These are phyloP conservation scores for Cossypha polioptera DNA, from an alignment of 2,797 vertebrate genomes.

Conservation along the genomic window DNA sequence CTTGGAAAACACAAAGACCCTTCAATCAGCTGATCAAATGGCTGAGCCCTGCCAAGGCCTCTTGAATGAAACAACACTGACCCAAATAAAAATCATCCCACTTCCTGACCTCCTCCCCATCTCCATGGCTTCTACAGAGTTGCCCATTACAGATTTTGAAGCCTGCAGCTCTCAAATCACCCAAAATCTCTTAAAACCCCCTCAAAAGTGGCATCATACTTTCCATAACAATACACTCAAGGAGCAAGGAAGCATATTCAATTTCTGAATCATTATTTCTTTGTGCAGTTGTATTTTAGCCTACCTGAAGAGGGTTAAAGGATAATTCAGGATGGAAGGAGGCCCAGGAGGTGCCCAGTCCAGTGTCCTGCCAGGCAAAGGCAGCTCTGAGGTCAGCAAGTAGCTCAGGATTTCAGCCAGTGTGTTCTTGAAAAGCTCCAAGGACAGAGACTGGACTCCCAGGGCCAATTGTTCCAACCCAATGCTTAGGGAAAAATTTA, in stretches of 20 bases:
- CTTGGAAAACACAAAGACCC: background rate
- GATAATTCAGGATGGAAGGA: background rate
- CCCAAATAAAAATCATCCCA: background rate
- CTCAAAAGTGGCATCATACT: background rate
- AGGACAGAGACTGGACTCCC: background rate
- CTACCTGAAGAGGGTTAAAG: background rate
- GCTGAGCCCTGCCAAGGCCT: background rate
- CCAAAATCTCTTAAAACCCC: accelerated
- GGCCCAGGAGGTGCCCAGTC: background rate
- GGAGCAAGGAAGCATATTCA: background rate
- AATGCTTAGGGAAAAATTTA: background rate
- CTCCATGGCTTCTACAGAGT: background rate
- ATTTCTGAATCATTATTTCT: background rate
- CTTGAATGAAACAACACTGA: background rate
- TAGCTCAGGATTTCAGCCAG: background rate
- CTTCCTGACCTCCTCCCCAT: accelerated
- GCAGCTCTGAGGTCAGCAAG: background rate
- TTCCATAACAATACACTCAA: background rate
- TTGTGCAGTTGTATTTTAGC: background rate
- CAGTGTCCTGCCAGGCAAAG: background rate
- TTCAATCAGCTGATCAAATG: background rate
- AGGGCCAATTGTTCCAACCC: background rate
- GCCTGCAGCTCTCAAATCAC: background rate
- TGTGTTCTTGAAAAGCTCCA: background rate
- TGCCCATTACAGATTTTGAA: background rate